These are phyloP conservation scores for Hirudinaria manillensis DNA, from an alignment of 2,888 invertebrate genomes.

Conservation along the genomic window DNA sequence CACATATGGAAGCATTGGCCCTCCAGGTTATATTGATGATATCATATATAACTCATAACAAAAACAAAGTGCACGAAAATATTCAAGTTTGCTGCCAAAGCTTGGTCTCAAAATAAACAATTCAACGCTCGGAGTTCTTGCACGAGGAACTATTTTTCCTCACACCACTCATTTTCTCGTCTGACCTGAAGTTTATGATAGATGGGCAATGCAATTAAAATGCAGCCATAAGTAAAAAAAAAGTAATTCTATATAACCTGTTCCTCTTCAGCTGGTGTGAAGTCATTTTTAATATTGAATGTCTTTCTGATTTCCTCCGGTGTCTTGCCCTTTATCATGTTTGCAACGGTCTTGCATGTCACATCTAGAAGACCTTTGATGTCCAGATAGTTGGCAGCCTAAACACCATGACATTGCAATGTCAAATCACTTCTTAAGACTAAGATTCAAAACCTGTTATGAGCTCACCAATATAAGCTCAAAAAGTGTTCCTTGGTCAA, in stretches of 20 bases:
- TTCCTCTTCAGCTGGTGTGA: conserved; percentile 27
- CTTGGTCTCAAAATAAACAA: too few relatives aligned
- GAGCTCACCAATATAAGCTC: conserved; percentile 31
- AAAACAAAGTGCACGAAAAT: too few relatives aligned
- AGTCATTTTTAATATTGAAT: conserved; percentile 33
- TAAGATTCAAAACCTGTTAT: neutral
- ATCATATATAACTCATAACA: too few relatives aligned
- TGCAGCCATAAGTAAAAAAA: neutral
- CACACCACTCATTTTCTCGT: conserved; percentile 23
- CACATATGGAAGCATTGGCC: too few relatives aligned
- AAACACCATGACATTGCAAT: neutral
- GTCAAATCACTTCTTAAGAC: neutral
- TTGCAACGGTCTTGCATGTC: conserved; percentile 26
- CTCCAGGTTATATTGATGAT: too few relatives aligned
- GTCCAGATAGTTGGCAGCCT: conserved; percentile 34
- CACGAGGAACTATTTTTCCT: conserved; percentile 1
- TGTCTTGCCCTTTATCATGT: conserved; percentile 29
- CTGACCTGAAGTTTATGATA: conserved; percentile 9
- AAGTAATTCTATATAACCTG: neutral
- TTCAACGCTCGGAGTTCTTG: too few relatives aligned
- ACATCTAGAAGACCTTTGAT: conserved; percentile 32
- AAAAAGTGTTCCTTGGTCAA: conserved; percentile 30
- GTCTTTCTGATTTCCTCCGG: conserved; percentile 32
- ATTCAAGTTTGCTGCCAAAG: too few relatives aligned
- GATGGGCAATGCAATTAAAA: neutral